Base-by-base conservation (phyloP, 2,888 invertebrate genomes). In the Electrophaes corylata region DNA sequence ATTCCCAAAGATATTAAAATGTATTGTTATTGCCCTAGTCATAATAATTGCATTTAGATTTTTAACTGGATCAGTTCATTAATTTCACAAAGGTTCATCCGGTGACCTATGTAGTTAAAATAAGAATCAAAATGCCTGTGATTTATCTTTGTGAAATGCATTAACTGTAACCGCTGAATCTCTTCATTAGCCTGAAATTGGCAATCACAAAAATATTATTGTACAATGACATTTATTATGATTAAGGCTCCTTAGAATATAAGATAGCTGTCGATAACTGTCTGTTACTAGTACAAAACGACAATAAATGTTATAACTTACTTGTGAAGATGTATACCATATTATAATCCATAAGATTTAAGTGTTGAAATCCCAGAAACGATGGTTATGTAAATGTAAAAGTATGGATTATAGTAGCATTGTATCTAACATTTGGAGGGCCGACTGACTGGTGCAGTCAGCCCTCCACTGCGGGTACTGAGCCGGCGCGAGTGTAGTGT, bases 401-500 rank as follows among this genome's bases (percentile, higher is more conserved):
- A 10, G 39, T 44, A 47, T 52, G 47, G 52, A 57, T 48, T 58
- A 45, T 52, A 49, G 33, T 44, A 35, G 12, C 3, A 0, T 16
- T 49, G 41, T 50, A 52, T 41, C 23, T 62, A 54, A 57, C 55
- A 67, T 46, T 57, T 58, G 73, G 83, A 71, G 82, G 83, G 83
- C 68, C 76, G 72, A 81, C 80, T 84, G 86, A 80, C 75, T 47
- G 49, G 56, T 19, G 80, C 83, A 82, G 80, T 81, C 72, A 72
- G 60, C 77, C 81, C 79, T 73, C 77, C 73, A 41, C 39, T 65
- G 67, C 80, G 80, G 81, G 79, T 79, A 82, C 79, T 79, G 82
- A 81, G 78, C 78, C 69, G 71, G 66, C 74, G 82, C 83, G 80
- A 84, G 85, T 83, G 83, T 83, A 83, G 84, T 78, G 81, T 80